phyloP scores from a whole-genome alignment of 1,140 invertebrate genomes.

The Grapholita molesta region DNA sequence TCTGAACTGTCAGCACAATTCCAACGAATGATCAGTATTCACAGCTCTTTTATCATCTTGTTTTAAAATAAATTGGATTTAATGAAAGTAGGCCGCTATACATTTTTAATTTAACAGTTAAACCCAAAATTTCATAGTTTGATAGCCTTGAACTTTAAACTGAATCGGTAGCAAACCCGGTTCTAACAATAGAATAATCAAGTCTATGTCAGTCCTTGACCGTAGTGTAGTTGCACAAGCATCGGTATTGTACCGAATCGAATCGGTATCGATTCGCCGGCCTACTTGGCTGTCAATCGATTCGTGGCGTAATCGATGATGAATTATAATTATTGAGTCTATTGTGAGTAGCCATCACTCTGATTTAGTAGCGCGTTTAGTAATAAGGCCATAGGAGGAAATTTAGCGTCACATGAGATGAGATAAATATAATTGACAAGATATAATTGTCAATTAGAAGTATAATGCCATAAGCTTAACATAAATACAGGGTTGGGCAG shows the following conservation, averaged over 20 bases:
- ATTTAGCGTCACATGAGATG: neutral
- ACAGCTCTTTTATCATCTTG: constrained; percentile 20
- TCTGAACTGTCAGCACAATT: constrained; percentile 32
- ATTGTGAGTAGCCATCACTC: constrained; percentile 25
- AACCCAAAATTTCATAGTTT: neutral
- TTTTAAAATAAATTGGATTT: neutral
- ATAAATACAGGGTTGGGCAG: too few species aligned
- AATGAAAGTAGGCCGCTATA: neutral
- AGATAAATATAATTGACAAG: too few species aligned
- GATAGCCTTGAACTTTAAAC: constrained; percentile 9
- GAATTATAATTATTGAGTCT: constrained; percentile 28
- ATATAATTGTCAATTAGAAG: too few species aligned
- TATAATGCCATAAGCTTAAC: too few species aligned
- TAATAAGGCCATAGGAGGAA: neutral
- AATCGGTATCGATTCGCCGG: constrained; percentile 53
- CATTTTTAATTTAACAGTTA: neutral
- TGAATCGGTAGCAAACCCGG: constrained; percentile 25
- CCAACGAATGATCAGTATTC: constrained; percentile 49
- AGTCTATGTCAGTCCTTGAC: constrained; percentile 54
- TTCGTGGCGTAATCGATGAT: constrained; percentile 55
- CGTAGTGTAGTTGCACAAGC: constrained; percentile 59
- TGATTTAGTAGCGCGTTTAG: neutral
- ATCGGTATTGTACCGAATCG: constrained; percentile 54
- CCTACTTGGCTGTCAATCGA: constrained; percentile 47
- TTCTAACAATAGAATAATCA: constrained; percentile 35